Evolutionary conservation across 2,113 vertebrate genomes (phyloP), one percentile per base, ranked within the genome.

Genomic region (Corythornis cristatus): DNA sequence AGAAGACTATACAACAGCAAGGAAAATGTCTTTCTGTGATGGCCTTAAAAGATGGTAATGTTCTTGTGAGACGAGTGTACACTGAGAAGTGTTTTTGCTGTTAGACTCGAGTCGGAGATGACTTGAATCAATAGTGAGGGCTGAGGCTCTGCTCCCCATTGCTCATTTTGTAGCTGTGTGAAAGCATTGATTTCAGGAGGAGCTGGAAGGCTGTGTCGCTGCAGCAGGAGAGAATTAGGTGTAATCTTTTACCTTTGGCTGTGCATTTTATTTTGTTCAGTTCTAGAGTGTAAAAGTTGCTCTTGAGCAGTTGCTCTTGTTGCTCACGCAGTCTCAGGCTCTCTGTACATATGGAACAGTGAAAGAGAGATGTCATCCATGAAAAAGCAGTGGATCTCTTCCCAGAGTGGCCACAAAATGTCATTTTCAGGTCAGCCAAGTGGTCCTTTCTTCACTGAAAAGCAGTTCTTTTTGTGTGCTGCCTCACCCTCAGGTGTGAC

Each of bases 291-390:
- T 19, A 51, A 61, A 80, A 37, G 5, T 51, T 74, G 8, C 3
- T 58, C 33, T 42, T 65, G 37, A 64, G 33, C 5, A 11, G 58
- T 33, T 42, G 42, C 16, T 85, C 37, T 26, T 58, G 5, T 62
- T 35, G 17, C 23, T 31, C 0, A 0, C 31, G 92, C 11, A 9
- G 5, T 16, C n/a, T 56, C 18, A 19, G 1, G 9, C 8, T 84
- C 76, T 61, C n/a, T 37, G 25, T 40, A 31, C 2, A 0, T 22
- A 10, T 11, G 37, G 11, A 84, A 19, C 9, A 42, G n/a, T 37
- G 23, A 37, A 65, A 89, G 42, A 51, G 5, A 15, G 7, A 15
- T 5, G 3, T 48, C 3, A 16, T 23, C 12, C 40, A 45, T 73
- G 53, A 48, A 73, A 72, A 45, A 61, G 16, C 15, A 40, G 26